phyloP scores from a whole-genome alignment of 1,140 invertebrate species.

The Formica exsecta region DNA sequence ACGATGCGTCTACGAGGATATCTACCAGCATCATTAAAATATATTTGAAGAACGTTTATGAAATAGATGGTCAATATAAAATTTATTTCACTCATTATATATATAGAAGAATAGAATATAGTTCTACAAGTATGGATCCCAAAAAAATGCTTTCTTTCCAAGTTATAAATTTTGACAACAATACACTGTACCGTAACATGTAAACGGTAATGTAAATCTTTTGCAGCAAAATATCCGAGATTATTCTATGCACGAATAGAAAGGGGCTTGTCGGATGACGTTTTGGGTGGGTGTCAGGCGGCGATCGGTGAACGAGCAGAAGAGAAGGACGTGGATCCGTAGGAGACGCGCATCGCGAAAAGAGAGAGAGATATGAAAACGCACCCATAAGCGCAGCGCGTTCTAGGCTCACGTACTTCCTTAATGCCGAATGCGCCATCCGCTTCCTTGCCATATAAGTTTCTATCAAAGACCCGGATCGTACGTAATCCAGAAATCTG shows the following conservation, averaged over 20 bases:
- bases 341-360: conserved; percentile 35
- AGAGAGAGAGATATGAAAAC: conserved; percentile 66
- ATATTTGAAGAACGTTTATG: not conserved
- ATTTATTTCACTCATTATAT: not conserved
- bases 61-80: not conserved
- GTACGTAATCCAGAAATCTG: conserved; percentile 84
- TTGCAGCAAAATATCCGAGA: not conserved
- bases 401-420: conserved; percentile 84
- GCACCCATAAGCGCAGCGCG: conserved; percentile 81
- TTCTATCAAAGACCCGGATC: conserved; percentile 84
- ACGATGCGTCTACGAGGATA: not conserved
- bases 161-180: not conserved
- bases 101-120: not conserved
- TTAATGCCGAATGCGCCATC: conserved; percentile 85
- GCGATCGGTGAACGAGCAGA: conserved; percentile 45
- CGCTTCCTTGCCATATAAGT: conserved; percentile 85
- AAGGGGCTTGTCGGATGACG: not conserved
- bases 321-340: conserved; percentile 7
- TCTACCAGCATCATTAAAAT: conserved; percentile 16
- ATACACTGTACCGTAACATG: not conserved
- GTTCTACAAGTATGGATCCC: not conserved
- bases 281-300: conserved; percentile 62
- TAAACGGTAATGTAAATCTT: not conserved
- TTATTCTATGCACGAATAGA: conserved; percentile 41
- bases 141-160: not conserved